Evolutionary conservation across 2,113 vertebrate genomes (phyloP), one percentile per base, ranked within the genome.

Genomic region (Gulo gulo): DNA sequence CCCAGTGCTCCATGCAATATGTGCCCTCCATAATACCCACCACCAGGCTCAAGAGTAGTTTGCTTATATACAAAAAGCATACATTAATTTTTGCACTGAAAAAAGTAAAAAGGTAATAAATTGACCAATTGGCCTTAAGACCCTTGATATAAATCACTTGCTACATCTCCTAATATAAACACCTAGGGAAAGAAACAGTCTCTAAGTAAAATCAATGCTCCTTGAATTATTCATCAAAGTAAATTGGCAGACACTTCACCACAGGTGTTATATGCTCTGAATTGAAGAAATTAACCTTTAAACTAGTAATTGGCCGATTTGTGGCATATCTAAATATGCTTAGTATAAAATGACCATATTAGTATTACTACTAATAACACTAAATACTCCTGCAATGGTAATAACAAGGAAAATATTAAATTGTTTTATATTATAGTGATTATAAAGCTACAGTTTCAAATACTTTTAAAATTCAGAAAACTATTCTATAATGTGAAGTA

Each of bases 151-250:
- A 94, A 95, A 79, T 95, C 52, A 83, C 23, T 88, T 79, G 45
- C 12, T 39, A 59, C 11, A 10, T 82, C 61, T 85, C 9, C 14
- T 82, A 57, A 23, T 71, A 92, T 65, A 86, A 92, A 87, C 55
- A 69, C 24, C 7, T 59, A 95, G 73, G 29, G 16, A 94, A 96
- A 94, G 21, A 95, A 94, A 61, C 31, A 84, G 4, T 69, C 36
- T 84, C 10, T 92, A 20, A 89, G 36, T 74, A 82, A 95, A 96
- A 94, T 95, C 42, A 69, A 36, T 92, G 15, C 96, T 82, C 74
- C 50, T 90, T 95, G 52, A 95, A 78, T 92, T 95, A 96, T 90
- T 95, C 91, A 94, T 95, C 80, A 82, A 94, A 95, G 79, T 95
- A 78, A 94, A 73, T 90, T 67, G 42, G 65, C 78, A 95, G 73